Evolutionary conservation across 2,113 vertebrate genomes (phyloP), one percentile per base, ranked within the genome.

Genomic region (Oostethus manadensis): DNA sequence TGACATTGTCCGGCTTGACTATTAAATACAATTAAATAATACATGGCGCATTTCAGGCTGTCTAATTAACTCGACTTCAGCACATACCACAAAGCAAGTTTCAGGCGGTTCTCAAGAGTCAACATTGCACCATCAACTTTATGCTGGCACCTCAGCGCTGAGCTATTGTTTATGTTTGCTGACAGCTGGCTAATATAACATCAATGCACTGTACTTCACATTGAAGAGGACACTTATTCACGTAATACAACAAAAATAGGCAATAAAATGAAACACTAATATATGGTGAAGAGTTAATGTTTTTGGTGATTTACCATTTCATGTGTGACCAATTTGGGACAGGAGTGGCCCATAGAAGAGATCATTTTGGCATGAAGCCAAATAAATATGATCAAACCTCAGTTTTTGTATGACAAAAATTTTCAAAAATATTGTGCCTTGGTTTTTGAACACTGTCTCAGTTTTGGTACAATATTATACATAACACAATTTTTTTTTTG

Each of bases 21-120:
- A 60, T 66, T 73, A 42, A 67, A 77, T 73, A 68, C 66, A 70
- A 66, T 66, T 73, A 35, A 67, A 76, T 71, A 69, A 68, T 68
- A 66, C 62, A 64, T 33, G 56, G 66, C 68, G 74, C 64, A 65
- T 79, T 77, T 66, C 9, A 70, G 43, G 45, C 45, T 50, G 65
- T 64, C 45, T 68, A 68, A 81, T 75, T 66, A 82, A 71, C 56
- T 68, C 42, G 53, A 62, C 51, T 67, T 64, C 47, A 59, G 11
- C 63, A 73, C 58, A 67, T 69, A 26, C 62, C 61, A 64, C 58
- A 56, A 55, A 62, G 56, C 56, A 68, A 51, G 60, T 29, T 55
- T 46, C 63, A 45, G 44, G 38, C 44, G 35, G 45, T 53, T 62
- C 66, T 55, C 71, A 51, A 38, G 44, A 62, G 57, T 50, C 64